Conservation (phyloP, 2,113 vertebrate species). For the Sorex araneus region DNA sequence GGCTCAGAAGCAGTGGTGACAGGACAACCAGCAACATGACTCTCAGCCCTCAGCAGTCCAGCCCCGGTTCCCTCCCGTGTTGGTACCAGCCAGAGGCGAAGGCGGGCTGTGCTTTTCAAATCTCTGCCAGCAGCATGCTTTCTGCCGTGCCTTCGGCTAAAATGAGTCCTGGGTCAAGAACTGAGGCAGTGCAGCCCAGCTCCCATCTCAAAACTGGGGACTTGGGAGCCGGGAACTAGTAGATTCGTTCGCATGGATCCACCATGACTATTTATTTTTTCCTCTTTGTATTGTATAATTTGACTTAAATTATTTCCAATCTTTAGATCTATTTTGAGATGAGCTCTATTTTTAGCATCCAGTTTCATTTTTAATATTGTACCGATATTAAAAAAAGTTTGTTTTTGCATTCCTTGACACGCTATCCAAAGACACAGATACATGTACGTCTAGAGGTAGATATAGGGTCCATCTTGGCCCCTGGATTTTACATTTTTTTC, state of each 20-base stretch:
- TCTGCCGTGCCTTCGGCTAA: too few relatives aligned
- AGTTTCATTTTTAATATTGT: conserved; percentile 12
- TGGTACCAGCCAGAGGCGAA: neutral
- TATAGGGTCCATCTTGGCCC: neutral
- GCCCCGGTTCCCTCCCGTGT: neutral
- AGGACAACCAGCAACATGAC: neutral
- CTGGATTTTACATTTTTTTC: neutral
- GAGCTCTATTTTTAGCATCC: neutral
- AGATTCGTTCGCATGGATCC: neutral
- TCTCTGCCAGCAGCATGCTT: neutral
- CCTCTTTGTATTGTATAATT: neutral
- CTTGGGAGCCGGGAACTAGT: neutral
- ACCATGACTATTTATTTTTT: neutral
- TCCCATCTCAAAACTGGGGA: neutral
- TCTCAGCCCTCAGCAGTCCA: neutral
- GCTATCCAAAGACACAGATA: neutral
- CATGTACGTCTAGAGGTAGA: neutral
- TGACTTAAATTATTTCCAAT: neutral
- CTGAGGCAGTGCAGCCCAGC: neutral
- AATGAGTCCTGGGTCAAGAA: neutral
- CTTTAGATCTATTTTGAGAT: neutral
- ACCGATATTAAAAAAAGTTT: neutral
- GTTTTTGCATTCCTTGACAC: neutral
- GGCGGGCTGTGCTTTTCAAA: neutral
- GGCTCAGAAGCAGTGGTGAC: too few relatives aligned